Conservation (phyloP, 2,113 vertebrate species). For the Coptodon bakossiorum region DNA sequence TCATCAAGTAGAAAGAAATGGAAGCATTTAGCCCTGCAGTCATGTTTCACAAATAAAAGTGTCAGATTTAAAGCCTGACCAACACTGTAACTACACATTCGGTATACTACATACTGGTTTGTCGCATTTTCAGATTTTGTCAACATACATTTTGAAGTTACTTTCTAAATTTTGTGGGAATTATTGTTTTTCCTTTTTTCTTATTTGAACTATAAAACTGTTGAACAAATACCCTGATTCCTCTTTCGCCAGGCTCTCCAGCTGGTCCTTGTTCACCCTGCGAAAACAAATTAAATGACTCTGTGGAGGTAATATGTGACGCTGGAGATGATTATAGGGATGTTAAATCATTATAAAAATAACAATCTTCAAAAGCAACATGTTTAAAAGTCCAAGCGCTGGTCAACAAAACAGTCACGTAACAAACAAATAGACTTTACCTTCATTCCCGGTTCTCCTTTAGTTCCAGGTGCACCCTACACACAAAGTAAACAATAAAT, state of each 20-base stretch:
- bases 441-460: conserved; percentile 65
- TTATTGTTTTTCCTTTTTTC: not conserved
- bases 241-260: conserved; percentile 79
- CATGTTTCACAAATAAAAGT: not conserved
- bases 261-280: conserved; percentile 77
- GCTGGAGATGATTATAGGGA: not conserved
- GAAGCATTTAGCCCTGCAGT: not conserved
- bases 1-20: not conserved
- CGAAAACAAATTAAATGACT: not conserved
- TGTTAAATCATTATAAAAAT: not conserved
- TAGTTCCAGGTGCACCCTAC: conserved; percentile 66
- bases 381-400: not conserved
- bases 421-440: conserved; percentile 27
- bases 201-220: not conserved
- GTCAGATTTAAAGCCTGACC: not conserved
- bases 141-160: not conserved
- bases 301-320: not conserved
- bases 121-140: not conserved
- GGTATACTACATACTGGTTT: not conserved
- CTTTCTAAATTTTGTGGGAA: not conserved
- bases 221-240: conserved; percentile 68
- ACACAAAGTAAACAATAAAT: not conserved
- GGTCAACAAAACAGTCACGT: not conserved
- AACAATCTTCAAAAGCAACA: not conserved
- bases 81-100: accelerated